Percentiles rank a stretch among this genome's conserved stretches.
Evolutionary conservation across 2,797 vertebrate species (phyloP).

Genomic region (Lutra lutra): DNA sequence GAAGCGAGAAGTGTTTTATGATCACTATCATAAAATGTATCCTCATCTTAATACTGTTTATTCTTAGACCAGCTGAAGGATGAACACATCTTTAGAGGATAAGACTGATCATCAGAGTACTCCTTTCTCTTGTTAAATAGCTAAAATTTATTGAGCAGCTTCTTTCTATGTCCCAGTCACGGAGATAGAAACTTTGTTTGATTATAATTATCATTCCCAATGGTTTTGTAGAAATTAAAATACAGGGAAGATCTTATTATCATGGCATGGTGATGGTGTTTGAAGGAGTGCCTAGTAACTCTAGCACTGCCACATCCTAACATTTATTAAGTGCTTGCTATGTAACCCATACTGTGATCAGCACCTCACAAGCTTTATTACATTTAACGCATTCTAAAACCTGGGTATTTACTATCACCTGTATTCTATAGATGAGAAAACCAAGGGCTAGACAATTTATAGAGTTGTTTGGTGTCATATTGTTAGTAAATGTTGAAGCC

Average conservation of each 20-base stretch:
- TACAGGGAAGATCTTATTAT: neutral
- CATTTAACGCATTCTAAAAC: neutral
- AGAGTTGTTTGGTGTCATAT: neutral
- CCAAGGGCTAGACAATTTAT: neutral
- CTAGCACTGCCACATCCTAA: neutral
- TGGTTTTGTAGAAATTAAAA: conserved; percentile 35
- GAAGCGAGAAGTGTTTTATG: neutral
- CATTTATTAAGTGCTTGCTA: neutral
- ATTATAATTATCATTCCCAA: neutral
- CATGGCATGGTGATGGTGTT: neutral
- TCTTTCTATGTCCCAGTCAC: neutral
- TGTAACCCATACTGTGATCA: neutral
- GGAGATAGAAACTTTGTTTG: neutral
- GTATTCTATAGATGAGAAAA: neutral
- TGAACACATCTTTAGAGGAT: neutral
- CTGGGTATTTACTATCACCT: neutral
- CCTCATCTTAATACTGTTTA: neutral
- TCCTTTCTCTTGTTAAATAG: neutral
- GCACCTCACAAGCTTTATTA: neutral
- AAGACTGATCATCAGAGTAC: neutral
- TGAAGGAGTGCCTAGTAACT: neutral
- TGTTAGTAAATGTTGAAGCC: neutral
- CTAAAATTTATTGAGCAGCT: neutral
- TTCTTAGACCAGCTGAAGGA: neutral
- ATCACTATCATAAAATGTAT: neutral